phyloP scores from a whole-genome alignment of 1,140 invertebrate genomes.

The Drosophila ambigua region DNA sequence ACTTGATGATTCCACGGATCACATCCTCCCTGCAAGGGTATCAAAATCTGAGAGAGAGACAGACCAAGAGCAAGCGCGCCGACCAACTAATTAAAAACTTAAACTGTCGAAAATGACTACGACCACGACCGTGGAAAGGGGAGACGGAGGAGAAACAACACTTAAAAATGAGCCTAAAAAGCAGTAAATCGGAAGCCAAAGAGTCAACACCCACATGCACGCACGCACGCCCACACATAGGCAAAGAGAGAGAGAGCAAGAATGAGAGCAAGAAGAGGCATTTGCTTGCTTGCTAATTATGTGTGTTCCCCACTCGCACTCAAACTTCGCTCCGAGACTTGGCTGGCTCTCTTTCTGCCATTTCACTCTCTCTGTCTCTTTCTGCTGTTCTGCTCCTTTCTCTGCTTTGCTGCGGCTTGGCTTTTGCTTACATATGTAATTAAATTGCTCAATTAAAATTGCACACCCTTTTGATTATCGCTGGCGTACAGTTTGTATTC shows the following conservation, averaged over 20 bases:
- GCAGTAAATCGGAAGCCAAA: conserved; percentile 28
- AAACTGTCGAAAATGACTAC: conserved; percentile 39
- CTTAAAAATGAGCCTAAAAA: conserved; percentile 36
- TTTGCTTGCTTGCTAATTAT: conserved; percentile 60
- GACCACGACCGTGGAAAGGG: too few relatives aligned
- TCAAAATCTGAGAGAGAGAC: background rate
- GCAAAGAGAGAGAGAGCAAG: background rate
- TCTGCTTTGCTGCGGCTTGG: conserved; percentile 13
- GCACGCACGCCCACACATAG: conserved; percentile 1
- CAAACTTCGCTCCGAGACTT: background rate
- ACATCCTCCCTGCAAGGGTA: too few relatives aligned
- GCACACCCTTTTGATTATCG: conserved; percentile 84
- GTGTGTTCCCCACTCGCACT: conserved; percentile 13
- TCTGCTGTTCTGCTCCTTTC: background rate
- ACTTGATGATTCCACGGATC: too few relatives aligned
- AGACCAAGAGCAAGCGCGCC: conserved; percentile 24
- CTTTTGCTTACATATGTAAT: conserved; percentile 83
- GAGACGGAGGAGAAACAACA: conserved; percentile 11
- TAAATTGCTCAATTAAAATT: conserved; percentile 84
- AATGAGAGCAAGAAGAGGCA: conserved; percentile 16
- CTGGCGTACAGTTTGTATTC: conserved; percentile 47
- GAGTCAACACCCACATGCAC: conserved; percentile 41
- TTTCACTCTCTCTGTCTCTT: conserved; percentile 2
- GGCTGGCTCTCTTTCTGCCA: background rate
- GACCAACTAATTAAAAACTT: conserved; percentile 77